These are phyloP conservation scores for Polydrusus tereticollis DNA, from an alignment of 2,888 invertebrate genomes.

Conservation along the genomic window DNA sequence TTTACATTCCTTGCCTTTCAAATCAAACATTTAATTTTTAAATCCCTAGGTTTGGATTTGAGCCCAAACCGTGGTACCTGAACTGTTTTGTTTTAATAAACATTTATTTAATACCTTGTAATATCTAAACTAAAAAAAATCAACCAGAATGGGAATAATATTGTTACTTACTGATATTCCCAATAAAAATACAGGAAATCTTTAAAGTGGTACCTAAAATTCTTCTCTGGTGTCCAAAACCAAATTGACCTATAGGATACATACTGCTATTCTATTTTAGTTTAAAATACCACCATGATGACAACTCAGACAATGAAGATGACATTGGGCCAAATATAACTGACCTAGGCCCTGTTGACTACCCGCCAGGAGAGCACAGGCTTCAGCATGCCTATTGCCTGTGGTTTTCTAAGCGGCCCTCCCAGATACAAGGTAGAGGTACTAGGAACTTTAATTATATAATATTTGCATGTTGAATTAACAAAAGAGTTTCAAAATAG, in stretches of 20 bases:
- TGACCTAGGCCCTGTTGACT: conserved; percentile 76
- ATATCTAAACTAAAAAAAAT: too few species aligned
- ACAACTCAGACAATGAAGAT: conserved; percentile 77
- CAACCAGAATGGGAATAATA: too few species aligned
- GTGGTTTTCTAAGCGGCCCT: conserved; percentile 74
- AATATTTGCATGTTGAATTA: too few species aligned
- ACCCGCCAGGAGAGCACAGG: conserved; percentile 89
- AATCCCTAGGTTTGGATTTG: too few species aligned
- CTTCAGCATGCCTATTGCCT: conserved; percentile 94
- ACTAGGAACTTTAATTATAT: neutral
- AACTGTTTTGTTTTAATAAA: too few species aligned
- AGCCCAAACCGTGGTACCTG: too few species aligned
- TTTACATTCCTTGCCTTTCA: conserved; percentile 39
- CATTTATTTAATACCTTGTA: too few species aligned
- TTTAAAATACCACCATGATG: conserved; percentile 67
- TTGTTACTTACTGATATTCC: too few species aligned
- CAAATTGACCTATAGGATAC: neutral
- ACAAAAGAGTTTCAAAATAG: neutral
- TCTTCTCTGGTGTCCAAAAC: neutral
- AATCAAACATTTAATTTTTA: neutral
- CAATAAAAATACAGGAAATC: too few species aligned
- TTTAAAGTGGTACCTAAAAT: too few species aligned
- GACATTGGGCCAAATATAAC: conserved; percentile 69
- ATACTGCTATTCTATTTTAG: conserved; percentile 40
- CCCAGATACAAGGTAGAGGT: conserved; percentile 67